A percentile compares a stretch with the other conserved stretches of the same genome.
phyloP scores from a whole-genome alignment of 2,797 vertebrate species.

The Macrochelys suwanniensis region DNA sequence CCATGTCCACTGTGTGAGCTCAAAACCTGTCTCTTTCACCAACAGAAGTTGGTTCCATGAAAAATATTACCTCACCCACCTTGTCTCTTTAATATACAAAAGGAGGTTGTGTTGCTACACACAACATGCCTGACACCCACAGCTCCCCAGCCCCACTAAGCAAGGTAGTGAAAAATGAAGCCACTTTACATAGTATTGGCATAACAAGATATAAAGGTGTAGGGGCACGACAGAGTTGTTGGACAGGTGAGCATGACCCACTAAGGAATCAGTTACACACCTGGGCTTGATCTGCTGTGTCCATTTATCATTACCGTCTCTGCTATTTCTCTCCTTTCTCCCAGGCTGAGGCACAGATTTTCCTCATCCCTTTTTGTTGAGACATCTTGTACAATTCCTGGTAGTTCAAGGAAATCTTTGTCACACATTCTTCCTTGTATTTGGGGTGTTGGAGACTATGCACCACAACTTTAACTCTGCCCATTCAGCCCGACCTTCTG shows the following conservation, averaged over 20 bases:
- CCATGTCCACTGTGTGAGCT: background rate
- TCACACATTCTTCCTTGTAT: accelerated
- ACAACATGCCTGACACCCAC: no score
- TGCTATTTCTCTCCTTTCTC: background rate
- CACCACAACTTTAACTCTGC: background rate
- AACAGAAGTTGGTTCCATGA: background rate
- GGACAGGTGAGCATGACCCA: background rate
- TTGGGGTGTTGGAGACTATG: accelerated
- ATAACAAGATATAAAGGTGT: background rate
- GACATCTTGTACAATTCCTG: accelerated
- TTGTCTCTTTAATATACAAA: background rate
- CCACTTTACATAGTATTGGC: background rate
- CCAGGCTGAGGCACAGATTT: background rate
- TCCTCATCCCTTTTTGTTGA: accelerated
- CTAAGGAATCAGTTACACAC: no score
- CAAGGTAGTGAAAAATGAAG: background rate
- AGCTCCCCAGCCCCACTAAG: no score
- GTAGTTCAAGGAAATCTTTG: accelerated
- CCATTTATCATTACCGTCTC: background rate
- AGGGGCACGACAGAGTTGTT: background rate
- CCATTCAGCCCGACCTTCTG: no score
- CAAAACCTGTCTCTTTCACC: background rate
- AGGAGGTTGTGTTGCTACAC: no score
- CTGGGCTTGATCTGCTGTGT: background rate
- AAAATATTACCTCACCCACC: background rate